These are phyloP conservation scores for Phrynocephalus guinanensis DNA, from an alignment of 2,797 vertebrate species.

Conservation along the genomic window DNA sequence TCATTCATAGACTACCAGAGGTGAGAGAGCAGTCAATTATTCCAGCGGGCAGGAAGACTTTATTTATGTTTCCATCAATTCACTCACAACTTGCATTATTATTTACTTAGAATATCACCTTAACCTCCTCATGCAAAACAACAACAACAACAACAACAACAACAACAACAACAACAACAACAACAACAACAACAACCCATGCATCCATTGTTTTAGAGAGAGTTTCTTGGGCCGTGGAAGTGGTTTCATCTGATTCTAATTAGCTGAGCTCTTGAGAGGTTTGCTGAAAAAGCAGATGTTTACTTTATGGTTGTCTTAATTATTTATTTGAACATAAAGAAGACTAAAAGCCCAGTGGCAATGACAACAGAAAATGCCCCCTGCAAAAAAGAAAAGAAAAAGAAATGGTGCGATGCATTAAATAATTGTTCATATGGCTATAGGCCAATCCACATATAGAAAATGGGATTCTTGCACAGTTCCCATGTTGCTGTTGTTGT, in stretches of 20 bases:
- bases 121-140: background rate
- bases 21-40: constrained; percentile 62
- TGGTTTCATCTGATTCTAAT: constrained; percentile 16
- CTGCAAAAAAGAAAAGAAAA: background rate
- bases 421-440: background rate
- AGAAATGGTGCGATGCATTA: background rate
- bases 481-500: background rate
- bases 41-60: constrained; percentile 60
- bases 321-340: constrained; percentile 31
- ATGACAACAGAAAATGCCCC: background rate
- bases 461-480: background rate
- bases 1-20: constrained; percentile 65
- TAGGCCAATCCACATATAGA: background rate
- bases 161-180: background rate
- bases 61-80: constrained; percentile 64
- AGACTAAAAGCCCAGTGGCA: constrained; percentile 1
- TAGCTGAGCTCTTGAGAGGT: constrained; percentile 7
- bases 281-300: constrained; percentile 14
- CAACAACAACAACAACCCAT: background rate
- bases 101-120: constrained; percentile 56
- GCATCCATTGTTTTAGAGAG: constrained; percentile 40
- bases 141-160: no score
- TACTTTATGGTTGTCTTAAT: constrained; percentile 13
- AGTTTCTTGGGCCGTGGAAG: constrained; percentile 37
- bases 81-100: constrained; percentile 52